These are phyloP conservation scores for Bradysia coprophila DNA, from an alignment of 1,140 invertebrate genomes.

Conservation along the genomic window DNA sequence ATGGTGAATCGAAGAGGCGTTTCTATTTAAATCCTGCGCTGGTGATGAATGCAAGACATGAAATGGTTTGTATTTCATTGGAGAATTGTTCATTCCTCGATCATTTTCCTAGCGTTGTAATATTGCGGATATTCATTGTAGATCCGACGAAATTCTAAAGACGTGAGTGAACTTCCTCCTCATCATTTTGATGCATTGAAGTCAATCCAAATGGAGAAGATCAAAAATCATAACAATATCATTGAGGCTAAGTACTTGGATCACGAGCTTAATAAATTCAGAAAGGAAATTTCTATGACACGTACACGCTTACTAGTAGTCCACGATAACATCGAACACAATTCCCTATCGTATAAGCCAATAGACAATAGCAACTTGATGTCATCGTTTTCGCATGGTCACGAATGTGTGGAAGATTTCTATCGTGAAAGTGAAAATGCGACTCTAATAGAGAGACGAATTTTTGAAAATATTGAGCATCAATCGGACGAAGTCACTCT, in stretches of 20 bases:
- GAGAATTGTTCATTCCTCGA: neutral
- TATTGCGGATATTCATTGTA: neutral
- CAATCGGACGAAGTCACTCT: too few species aligned
- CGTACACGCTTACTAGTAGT: neutral
- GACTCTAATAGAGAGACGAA: neutral
- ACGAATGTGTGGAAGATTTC: neutral
- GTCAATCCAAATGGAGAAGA: constrained; percentile 7
- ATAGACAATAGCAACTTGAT: neutral
- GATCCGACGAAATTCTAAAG: constrained; percentile 12
- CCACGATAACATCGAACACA: neutral
- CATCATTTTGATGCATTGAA: constrained; percentile 2
- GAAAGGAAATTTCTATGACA: neutral
- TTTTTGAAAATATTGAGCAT: neutral
- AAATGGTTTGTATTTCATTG: constrained; percentile 12
- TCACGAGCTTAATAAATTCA: constrained; percentile 19
- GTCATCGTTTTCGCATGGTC: neutral
- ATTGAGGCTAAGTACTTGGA: constrained; percentile 8
- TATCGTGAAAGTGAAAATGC: neutral
- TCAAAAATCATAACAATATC: constrained; percentile 10
- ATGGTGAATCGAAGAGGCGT: constrained; percentile 9
- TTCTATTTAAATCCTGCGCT: constrained; percentile 13
- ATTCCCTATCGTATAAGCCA: neutral
- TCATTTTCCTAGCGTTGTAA: neutral
- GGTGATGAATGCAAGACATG: constrained; percentile 20
- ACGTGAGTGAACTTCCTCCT: constrained; percentile 9